These are phyloP conservation scores for Stegana nigrithorax DNA, from an alignment of 2,888 invertebrate genomes.

Conservation along the genomic window DNA sequence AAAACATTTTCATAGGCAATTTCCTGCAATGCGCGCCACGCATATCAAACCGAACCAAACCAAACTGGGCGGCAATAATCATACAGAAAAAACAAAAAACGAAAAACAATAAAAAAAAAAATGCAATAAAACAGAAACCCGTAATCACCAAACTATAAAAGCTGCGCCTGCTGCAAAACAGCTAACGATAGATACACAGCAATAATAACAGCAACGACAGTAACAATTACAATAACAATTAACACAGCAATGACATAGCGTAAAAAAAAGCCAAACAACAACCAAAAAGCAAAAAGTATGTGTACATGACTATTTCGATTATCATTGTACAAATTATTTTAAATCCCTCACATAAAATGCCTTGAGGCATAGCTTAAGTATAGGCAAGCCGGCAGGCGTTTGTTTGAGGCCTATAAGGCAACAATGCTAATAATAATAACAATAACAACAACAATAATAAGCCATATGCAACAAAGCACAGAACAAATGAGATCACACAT, in stretches of 20 bases:
- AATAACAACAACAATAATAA: too few relatives aligned
- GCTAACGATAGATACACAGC: too few relatives aligned
- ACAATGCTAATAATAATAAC: too few relatives aligned
- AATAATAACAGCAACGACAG: constrained; percentile 38
- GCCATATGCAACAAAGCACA: too few relatives aligned
- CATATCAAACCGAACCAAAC: constrained; percentile 18
- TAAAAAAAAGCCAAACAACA: constrained; percentile 5
- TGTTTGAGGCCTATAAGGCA: background rate
- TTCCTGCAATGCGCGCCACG: background rate
- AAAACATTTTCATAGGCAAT: too few relatives aligned
- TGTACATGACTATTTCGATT: constrained; percentile 16
- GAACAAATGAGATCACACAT: too few relatives aligned
- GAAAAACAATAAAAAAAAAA: background rate
- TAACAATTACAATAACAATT: background rate
- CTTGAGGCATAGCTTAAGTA: background rate
- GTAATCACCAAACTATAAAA: constrained; percentile 34
- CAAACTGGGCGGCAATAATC: too few relatives aligned
- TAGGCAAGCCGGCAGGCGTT: background rate
- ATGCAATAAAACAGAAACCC: constrained; percentile 25
- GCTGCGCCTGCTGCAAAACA: background rate
- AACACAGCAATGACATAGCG: too few relatives aligned
- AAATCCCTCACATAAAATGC: background rate
- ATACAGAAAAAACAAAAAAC: background rate
- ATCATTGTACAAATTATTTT: constrained; percentile 2
- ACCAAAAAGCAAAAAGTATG: background rate